Base-by-base conservation (phyloP, 2,113 vertebrate genomes). In the Typhlomys cinereus region DNA sequence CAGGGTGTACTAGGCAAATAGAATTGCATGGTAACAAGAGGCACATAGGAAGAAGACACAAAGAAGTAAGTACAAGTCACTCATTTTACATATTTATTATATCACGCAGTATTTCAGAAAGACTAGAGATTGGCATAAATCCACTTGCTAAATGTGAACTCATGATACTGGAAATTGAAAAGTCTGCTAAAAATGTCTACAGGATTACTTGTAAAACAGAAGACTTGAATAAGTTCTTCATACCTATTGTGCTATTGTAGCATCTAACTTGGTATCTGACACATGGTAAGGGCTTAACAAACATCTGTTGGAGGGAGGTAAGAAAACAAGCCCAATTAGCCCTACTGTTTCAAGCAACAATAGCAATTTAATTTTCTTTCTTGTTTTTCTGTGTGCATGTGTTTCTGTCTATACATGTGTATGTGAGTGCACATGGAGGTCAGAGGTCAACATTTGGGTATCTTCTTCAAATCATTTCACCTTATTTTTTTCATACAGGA, bases 141-240 rank as follows among this genome's bases (percentile, higher is more conserved):
- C 5, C 7, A 36, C 52, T 89, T 39, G 7, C 61, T 74, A 74
- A 82, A 88, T 61, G 27, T 52, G 25, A 85, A 78, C 15, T 1
- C 14, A 15, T 34, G 34, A 61, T 83, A 70, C 5, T 14, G 34
- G 27, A 27, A 57, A n/a, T n/a, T 12, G 44, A 69, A 82, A 88
- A 36, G 21, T 75, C 25, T 85, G 11, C 62, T 81, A 29, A 31
- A 75, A 21, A 85, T 67, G 34, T 54, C 36, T 75, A 92, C 52
- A 34, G 62, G 52, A 90, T 80, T 67, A 59, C 64, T 14, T 61
- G n/a, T 29, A 84, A 90, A 92, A 44, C 36, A 54, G 88, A 92
- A 83, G 41, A 23, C 4, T 66, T 29, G 29, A 80, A 52, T 36
- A 81, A 91, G n/a, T 75, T 44, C 21, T 81, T 84, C 64, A 57